These are phyloP conservation scores for Cataglyphis rosenhaueri DNA, from an alignment of 2,888 invertebrate species.

Conservation along the genomic window DNA sequence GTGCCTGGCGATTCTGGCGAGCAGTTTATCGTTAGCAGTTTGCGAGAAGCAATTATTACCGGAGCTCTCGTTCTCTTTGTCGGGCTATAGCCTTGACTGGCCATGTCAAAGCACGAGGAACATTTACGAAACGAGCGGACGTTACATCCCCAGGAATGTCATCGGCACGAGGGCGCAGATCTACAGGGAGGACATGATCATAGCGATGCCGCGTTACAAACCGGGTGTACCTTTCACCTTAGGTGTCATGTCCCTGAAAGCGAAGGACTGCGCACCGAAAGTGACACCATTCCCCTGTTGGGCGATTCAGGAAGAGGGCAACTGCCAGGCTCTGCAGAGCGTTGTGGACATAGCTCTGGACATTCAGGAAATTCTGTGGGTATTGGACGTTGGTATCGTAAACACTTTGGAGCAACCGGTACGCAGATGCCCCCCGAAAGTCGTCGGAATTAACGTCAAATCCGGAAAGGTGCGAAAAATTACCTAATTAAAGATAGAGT, in stretches of 20 bases:
- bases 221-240: constrained; percentile 90
- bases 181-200: constrained; percentile 86
- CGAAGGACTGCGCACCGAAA: constrained; percentile 86
- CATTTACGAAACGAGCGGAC: constrained; percentile 87
- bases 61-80: constrained; percentile 76
- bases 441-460: constrained; percentile 88
- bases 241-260: constrained; percentile 86
- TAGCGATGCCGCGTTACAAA: constrained; percentile 88
- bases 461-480: constrained; percentile 86
- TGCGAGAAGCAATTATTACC: constrained; percentile 78
- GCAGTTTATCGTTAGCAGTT: constrained; percentile 3
- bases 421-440: constrained; percentile 90
- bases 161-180: constrained; percentile 88
- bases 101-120: constrained; percentile 87
- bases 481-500: not conserved
- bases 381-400: constrained; percentile 90
- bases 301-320: constrained; percentile 89
- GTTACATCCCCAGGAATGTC: constrained; percentile 87
- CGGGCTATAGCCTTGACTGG: constrained; percentile 83
- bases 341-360: constrained; percentile 90
- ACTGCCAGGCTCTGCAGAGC: constrained; percentile 90
- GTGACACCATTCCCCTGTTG: constrained; percentile 88
- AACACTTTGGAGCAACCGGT: constrained; percentile 89
- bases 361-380: constrained; percentile 90
- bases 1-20: constrained; percentile 60